Evolutionary conservation across 2,888 invertebrate genomes (phyloP).

Genomic region (Melinopterus prodromus): DNA sequence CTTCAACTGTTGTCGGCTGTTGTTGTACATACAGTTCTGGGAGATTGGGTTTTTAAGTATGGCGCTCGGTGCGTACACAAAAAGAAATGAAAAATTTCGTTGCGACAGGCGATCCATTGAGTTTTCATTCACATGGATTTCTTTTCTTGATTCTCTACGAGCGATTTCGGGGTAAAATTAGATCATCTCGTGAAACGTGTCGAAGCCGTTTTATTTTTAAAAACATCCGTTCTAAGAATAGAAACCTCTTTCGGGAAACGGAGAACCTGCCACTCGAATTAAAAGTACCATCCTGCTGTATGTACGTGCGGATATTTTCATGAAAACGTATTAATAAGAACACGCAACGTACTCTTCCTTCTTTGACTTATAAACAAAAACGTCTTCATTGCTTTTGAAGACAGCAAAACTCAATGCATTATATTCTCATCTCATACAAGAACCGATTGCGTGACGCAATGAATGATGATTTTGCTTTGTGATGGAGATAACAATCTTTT

Average conservation of each 20-base stretch:
- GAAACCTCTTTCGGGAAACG: background rate
- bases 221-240: constrained; percentile 25
- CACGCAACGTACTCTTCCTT: too few relatives aligned
- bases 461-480: too few relatives aligned
- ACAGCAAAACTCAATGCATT: too few relatives aligned
- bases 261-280: background rate
- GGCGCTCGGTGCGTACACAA: background rate
- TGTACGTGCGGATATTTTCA: background rate
- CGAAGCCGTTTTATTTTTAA: constrained; percentile 25
- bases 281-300: background rate
- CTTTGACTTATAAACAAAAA: too few relatives aligned
- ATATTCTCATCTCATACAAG: too few relatives aligned
- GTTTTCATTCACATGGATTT: constrained; percentile 5
- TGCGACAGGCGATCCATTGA: background rate
- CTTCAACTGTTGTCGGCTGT: background rate
- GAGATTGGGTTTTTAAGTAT: background rate
- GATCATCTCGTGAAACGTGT: constrained; percentile 20
- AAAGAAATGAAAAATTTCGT: constrained; percentile 12
- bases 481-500: too few relatives aligned
- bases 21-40: background rate
- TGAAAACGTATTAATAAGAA: background rate
- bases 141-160: background rate
- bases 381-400: too few relatives aligned
- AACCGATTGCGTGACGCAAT: too few relatives aligned
- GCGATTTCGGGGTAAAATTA: constrained; percentile 19